These are phyloP conservation scores for Luidia sarsii DNA, from an alignment of 53 echinoderm and acorn worm genomes.

Conservation along the genomic window DNA sequence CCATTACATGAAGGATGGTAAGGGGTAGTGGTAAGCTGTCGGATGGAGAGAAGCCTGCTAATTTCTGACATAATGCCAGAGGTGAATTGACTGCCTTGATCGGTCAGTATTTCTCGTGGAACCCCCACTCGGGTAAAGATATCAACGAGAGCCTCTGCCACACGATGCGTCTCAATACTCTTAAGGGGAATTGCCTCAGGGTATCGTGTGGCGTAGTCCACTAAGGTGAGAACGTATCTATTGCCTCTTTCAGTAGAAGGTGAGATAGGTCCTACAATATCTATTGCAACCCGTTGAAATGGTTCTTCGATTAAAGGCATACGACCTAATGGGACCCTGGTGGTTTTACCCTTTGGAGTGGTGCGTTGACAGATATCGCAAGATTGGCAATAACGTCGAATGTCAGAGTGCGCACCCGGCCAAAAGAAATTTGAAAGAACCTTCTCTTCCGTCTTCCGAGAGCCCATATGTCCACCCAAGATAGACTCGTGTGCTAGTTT, in stretches of 20 bases:
- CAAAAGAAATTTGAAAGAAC: constrained; percentile 46
- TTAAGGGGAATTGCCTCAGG: constrained; percentile 38
- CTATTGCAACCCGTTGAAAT: constrained; percentile 45
- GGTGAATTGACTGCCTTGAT: constrained; percentile 56
- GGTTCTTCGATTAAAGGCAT: constrained; percentile 48
- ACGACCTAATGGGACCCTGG: constrained; percentile 49
- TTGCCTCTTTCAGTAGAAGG: constrained; percentile 43
- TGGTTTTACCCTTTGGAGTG: constrained; percentile 43
- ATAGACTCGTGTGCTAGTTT: constrained; percentile 59
- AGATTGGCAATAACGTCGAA: constrained; percentile 43
- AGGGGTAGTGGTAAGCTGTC: constrained; percentile 44
- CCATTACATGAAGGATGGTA: constrained; percentile 64
- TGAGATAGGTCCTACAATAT: constrained; percentile 49
- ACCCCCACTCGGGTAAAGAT: not conserved
- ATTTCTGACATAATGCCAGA: constrained; percentile 63
- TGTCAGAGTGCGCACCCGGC: constrained; percentile 45
- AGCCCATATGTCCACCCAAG: constrained; percentile 48
- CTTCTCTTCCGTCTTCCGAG: constrained; percentile 52
- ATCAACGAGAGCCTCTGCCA: constrained; percentile 4
- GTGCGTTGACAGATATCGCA: constrained; percentile 72
- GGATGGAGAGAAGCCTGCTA: constrained; percentile 49
- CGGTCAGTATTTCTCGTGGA: constrained; percentile 26
- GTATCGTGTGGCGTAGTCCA: constrained; percentile 47
- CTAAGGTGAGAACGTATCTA: constrained; percentile 46
- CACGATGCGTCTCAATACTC: constrained; percentile 2